Percentiles rank a stretch among this genome's conserved stretches.
Evolutionary conservation across 2,888 invertebrate species (phyloP).

Genomic region (Spodoptera littoralis): DNA sequence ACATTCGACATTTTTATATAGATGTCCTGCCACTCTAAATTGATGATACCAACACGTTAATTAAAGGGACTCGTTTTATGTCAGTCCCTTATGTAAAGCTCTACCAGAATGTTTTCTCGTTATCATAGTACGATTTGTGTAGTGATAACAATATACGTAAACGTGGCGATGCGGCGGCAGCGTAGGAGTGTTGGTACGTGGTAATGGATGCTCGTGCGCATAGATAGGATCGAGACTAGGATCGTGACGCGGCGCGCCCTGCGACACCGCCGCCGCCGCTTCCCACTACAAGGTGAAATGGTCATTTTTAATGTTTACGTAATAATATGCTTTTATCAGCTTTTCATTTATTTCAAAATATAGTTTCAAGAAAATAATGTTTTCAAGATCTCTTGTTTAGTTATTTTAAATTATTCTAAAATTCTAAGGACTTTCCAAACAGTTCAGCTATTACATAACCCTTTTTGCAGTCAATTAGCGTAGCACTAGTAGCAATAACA

Average conservation of each 20-base stretch:
- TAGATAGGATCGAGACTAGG: conserved; percentile 68
- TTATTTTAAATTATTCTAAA: too few species aligned
- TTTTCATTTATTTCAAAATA: conserved; percentile 17
- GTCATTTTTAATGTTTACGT: conserved; percentile 60
- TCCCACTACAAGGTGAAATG: conserved; percentile 51
- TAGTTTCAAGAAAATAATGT: background rate
- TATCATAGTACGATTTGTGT: conserved; percentile 37
- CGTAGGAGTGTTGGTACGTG: conserved; percentile 57
- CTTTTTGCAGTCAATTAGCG: too few species aligned
- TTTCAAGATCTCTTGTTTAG: too few species aligned
- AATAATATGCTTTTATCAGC: conserved; percentile 41
- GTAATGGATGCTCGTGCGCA: conserved; percentile 68
- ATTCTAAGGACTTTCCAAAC: too few species aligned
- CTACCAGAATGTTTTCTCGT: conserved; percentile 7
- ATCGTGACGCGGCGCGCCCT: conserved; percentile 69
- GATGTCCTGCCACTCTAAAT: too few species aligned
- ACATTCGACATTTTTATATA: background rate
- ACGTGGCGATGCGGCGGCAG: conserved; percentile 57
- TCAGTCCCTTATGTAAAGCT: too few species aligned
- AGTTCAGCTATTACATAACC: too few species aligned
- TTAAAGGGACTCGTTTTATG: too few species aligned
- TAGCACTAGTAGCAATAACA: too few species aligned
- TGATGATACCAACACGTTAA: too few species aligned
- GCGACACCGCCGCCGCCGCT: conserved; percentile 53
- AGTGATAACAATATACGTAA: conserved; percentile 61